These are phyloP conservation scores for Gnathonemus longibarbis DNA, from an alignment of 2,113 vertebrate species.

Conservation along the genomic window DNA sequence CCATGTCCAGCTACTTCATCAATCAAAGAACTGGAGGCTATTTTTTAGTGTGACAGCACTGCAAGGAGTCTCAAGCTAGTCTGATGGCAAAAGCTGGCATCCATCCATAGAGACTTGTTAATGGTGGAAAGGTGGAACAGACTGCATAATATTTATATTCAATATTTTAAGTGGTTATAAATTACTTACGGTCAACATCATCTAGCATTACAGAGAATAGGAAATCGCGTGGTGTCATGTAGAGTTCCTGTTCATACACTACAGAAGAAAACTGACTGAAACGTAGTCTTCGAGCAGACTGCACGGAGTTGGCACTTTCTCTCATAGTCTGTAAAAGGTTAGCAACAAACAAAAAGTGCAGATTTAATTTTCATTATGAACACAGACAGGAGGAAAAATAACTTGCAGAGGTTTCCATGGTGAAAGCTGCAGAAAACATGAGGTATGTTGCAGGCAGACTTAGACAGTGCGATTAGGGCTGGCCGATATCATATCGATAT, in stretches of 20 bases:
- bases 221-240: conserved; percentile 96
- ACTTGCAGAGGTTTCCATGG: not conserved
- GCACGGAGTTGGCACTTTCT: conserved; percentile 31
- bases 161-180: not conserved
- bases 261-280: conserved; percentile 85
- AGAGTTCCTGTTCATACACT: conserved; percentile 74
- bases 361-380: not conserved
- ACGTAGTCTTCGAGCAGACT: conserved; percentile 63
- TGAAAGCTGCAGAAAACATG: not conserved
- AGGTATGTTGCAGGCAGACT: not conserved
- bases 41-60: not conserved
- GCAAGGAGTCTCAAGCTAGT: not conserved
- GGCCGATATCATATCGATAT: not conserved
- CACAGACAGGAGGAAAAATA: not conserved
- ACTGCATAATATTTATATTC: not conserved
- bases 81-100: not conserved
- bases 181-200: conserved; percentile 75
- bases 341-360: not conserved
- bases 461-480: not conserved
- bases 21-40: not conserved
- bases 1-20: not conserved
- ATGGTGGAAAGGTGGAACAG: not conserved
- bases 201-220: conserved; percentile 89
- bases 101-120: not conserved
- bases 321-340: conserved; percentile 12